Percentiles rank a stretch among this genome's conserved stretches.
Evolutionary conservation across 1,140 invertebrate species (phyloP).

Genomic region (Drosophila repleta): DNA sequence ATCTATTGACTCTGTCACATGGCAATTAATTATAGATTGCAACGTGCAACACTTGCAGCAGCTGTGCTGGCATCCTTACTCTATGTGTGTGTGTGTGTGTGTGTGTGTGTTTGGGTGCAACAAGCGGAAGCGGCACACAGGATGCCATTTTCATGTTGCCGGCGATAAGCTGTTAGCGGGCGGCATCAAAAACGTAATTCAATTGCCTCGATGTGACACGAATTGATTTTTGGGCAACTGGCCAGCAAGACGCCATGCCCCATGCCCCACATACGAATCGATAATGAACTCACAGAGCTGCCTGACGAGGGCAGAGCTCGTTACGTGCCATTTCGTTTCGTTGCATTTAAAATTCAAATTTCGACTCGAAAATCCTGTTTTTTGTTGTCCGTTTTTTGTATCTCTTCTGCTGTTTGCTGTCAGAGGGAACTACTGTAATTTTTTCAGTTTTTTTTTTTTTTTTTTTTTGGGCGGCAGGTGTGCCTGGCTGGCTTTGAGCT

Average conservation of each 20-base stretch:
- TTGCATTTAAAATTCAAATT: constrained; percentile 72
- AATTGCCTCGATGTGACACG: constrained; percentile 73
- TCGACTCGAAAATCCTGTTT: constrained; percentile 70
- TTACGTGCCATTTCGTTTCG: constrained; percentile 25
- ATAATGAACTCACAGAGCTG: constrained; percentile 16
- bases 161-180: constrained; percentile 53
- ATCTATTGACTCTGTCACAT: constrained; percentile 31
- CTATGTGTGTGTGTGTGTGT: not conserved
- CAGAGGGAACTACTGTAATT: constrained; percentile 63
- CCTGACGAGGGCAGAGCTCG: constrained; percentile 1
- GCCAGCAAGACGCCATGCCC: constrained; percentile 56
- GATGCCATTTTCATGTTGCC: constrained; percentile 58
- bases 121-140: constrained; percentile 63
- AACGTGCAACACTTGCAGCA: not conserved
- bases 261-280: constrained; percentile 45
- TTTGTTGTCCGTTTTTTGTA: constrained; percentile 10
- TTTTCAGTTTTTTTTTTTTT: constrained; percentile 40
- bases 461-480: constrained; percentile 63
- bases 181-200: constrained; percentile 49
- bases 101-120: constrained; percentile 40
- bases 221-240: constrained; percentile 65
- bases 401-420: not conserved
- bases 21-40: constrained; percentile 50
- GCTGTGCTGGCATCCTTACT: not conserved
- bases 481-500: constrained; percentile 13